Evolutionary conservation across 2,797 vertebrate species (phyloP), one percentile per base, ranked within the genome.

Genomic region (Anomalospiza imberbis): DNA sequence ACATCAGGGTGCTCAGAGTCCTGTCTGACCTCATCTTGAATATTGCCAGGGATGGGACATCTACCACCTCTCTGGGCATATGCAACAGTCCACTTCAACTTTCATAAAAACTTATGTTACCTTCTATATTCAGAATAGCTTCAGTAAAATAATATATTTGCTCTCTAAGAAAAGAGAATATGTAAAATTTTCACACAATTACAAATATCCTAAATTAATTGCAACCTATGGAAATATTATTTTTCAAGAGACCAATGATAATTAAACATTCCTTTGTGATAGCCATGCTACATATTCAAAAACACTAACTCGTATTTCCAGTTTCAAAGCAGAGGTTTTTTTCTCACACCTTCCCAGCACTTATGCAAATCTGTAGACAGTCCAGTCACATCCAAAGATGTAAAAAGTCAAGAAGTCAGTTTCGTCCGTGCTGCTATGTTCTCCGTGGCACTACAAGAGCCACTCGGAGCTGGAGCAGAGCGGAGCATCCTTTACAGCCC

Each of bases 401-500:
- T 28, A 61, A 63, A 32, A 53, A 48, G 18, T 3, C 25, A 28
- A 14, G 21, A 60, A 60, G 16, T 28, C 36, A 32, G 4, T 7
- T 10, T 38, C 18, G 20, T 40, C 67, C 26, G 1, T 4, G 24
- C 25, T 68, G 0, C 31, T 10, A 2, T 1, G 22, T 10, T 13
- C 53, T 10, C 28, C 0, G 0, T 15, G 12, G 42, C 38, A 44
- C 36, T 13, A 3, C 44, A 18, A 17, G 22, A 36, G 53, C 15
- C 0, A 0, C 51, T 28, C 0, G 1, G 42, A 48, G 57, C 42
- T 31, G 51, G 18, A 44, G 42, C 38, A n/a, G 32, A 34, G 24
- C 0, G 0, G 8, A 31, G 14, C 6, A 51, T 5, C 60, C 3
- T 2, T 38, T 18, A 38, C 5, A 15, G 28, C 2, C 4, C 51